These are phyloP conservation scores for Eumaeus atala DNA, from an alignment of 1,140 invertebrate genomes.

Conservation along the genomic window DNA sequence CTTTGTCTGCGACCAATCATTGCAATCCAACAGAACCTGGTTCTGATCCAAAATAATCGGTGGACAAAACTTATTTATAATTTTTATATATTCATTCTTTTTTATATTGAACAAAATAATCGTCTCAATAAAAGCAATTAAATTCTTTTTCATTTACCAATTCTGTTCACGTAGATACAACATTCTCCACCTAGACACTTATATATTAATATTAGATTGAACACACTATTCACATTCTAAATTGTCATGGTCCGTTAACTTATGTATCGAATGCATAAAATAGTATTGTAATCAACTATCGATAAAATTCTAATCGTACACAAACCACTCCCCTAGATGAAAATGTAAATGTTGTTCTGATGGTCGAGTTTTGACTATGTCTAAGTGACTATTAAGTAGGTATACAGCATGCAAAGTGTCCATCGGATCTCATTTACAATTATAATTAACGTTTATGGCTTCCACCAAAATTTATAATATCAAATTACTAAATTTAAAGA, in stretches of 20 bases:
- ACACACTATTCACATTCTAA: conserved; percentile 31
- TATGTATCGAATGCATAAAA: conserved; percentile 55
- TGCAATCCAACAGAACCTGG: conserved; percentile 53
- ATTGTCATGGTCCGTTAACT: conserved; percentile 66
- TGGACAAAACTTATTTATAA: conserved; percentile 50
- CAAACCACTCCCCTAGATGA: conserved; percentile 61
- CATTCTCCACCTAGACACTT: conserved; percentile 10
- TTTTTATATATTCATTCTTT: conserved; percentile 19
- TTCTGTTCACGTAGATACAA: conserved; percentile 17
- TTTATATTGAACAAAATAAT: conserved; percentile 1
- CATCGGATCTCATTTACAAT: conserved; percentile 45
- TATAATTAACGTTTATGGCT: conserved; percentile 45
- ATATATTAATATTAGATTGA: conserved; percentile 11
- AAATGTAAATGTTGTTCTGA: conserved; percentile 54
- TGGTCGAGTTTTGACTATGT: conserved; percentile 52
- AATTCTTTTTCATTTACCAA: background rate
- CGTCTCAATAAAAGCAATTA: conserved; percentile 23
- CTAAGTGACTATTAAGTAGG: conserved; percentile 44
- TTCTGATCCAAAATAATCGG: conserved; percentile 66
- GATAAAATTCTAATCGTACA: conserved; percentile 53
- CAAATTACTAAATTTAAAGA: conserved; percentile 18
- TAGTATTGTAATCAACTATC: conserved; percentile 50
- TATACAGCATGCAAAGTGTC: conserved; percentile 45
- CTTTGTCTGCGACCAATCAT: conserved; percentile 48
- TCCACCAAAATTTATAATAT: conserved; percentile 35